These are phyloP conservation scores for Liodrosophila aerea DNA, from an alignment of 2,888 invertebrate genomes.

Conservation along the genomic window DNA sequence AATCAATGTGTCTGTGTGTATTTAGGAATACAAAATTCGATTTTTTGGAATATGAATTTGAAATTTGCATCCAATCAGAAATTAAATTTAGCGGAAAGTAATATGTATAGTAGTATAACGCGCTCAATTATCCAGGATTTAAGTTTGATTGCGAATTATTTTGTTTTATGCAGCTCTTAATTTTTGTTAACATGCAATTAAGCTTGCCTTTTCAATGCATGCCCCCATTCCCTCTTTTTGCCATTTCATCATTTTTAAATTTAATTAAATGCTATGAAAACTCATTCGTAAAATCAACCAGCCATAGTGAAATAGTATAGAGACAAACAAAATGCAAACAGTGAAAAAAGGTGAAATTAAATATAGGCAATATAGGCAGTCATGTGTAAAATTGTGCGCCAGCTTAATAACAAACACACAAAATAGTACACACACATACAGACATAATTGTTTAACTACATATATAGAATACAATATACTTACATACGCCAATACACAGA, in stretches of 20 bases:
- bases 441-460: conserved; percentile 34
- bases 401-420: conserved; percentile 52
- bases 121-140: conserved; percentile 46
- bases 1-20: too few species aligned
- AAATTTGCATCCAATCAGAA: conserved; percentile 3
- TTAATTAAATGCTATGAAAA: conserved; percentile 70
- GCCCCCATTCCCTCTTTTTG: conserved; percentile 9
- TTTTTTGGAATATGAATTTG: too few species aligned
- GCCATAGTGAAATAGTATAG: conserved; percentile 77
- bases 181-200: conserved; percentile 70
- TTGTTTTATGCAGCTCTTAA: conserved; percentile 35
- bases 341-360: conserved; percentile 76
- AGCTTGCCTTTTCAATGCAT: conserved; percentile 27
- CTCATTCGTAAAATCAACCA: conserved; percentile 63
- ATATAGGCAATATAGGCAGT: conserved; percentile 75
- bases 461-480: conserved; percentile 34
- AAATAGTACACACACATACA: conserved; percentile 10
- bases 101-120: conserved; percentile 15
- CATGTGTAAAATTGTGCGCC: conserved; percentile 78
- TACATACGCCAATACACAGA: conserved; percentile 23
- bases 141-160: conserved; percentile 39
- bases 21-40: neutral
- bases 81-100: conserved; percentile 15
- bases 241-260: conserved; percentile 55
- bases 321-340: conserved; percentile 75